phyloP scores from a whole-genome alignment of 2,888 invertebrate species.

The Heteropelma amictum region DNA sequence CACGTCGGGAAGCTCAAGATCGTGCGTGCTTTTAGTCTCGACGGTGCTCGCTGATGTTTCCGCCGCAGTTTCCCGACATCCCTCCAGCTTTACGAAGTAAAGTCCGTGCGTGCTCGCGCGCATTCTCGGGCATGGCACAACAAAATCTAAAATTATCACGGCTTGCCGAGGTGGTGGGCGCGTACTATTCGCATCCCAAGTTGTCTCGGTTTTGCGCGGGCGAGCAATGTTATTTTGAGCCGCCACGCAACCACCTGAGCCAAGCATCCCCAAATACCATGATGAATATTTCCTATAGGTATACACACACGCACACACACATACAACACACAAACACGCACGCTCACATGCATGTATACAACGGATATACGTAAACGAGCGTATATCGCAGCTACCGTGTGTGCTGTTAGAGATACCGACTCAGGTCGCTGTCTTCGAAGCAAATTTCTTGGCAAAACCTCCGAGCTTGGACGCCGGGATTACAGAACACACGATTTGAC shows the following conservation, averaged over 20 bases:
- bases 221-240: constrained; percentile 73
- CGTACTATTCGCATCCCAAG: constrained; percentile 74
- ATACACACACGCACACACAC: constrained; percentile 2
- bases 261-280: constrained; percentile 74
- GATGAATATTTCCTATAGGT: constrained; percentile 62
- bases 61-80: constrained; percentile 29
- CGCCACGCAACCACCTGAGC: constrained; percentile 77
- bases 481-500: constrained; percentile 24
- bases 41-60: too few relatives aligned
- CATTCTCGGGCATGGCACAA: constrained; percentile 62
- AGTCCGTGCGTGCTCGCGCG: constrained; percentile 17
- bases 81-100: too few relatives aligned
- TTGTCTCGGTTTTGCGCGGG: constrained; percentile 75
- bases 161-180: constrained; percentile 73
- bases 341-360: not conserved
- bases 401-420: constrained; percentile 41
- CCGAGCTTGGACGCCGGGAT: constrained; percentile 8
- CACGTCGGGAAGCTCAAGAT: too few relatives aligned
- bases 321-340: not conserved
- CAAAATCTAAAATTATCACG: constrained; percentile 74
- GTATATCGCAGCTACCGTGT: not conserved
- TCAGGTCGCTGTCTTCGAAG: constrained; percentile 49
- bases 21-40: too few relatives aligned
- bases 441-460: constrained; percentile 33
- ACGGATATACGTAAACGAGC: not conserved